Conservation (phyloP, 92 coral and sea anemone genomes). For the Porites divaricata region DNA sequence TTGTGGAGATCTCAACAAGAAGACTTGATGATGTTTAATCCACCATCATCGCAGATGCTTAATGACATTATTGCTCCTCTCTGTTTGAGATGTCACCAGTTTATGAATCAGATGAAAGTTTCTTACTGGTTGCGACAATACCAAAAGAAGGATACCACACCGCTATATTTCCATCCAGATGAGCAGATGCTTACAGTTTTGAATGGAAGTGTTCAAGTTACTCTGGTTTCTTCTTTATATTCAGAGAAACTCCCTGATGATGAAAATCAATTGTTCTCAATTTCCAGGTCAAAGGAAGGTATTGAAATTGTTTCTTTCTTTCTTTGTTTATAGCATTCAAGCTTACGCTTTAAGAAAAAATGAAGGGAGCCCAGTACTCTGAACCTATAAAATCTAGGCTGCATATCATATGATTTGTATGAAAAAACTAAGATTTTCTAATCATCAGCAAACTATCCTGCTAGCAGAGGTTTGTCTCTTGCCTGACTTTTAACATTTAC, state of each 20-base stretch:
- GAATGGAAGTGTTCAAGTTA: constrained; percentile 43
- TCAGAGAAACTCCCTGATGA: constrained; percentile 41
- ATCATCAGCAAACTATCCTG: no score
- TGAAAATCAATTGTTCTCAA: neutral
- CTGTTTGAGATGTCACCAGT: constrained; percentile 51
- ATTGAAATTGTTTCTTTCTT: no score
- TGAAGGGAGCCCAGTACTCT: no score
- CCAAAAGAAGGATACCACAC: constrained; percentile 3
- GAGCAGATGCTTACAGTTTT: constrained; percentile 51
- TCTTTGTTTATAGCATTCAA: no score
- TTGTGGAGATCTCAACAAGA: constrained; percentile 37
- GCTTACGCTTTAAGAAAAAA: no score
- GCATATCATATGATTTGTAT: no score
- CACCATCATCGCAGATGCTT: constrained; percentile 28
- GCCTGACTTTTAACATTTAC: no score
- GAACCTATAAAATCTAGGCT: no score
- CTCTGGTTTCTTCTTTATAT: constrained; percentile 46
- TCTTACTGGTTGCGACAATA: constrained; percentile 25
- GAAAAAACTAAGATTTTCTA: no score
- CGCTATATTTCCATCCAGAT: constrained; percentile 35
- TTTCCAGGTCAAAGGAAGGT: constrained; percentile 13
- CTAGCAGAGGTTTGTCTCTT: no score
- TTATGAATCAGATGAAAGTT: constrained; percentile 28
- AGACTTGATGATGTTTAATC: constrained; percentile 45
- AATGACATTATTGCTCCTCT: constrained; percentile 56